phyloP scores from a whole-genome alignment of 2,113 vertebrate species.

The Rhinoderma darwinii region DNA sequence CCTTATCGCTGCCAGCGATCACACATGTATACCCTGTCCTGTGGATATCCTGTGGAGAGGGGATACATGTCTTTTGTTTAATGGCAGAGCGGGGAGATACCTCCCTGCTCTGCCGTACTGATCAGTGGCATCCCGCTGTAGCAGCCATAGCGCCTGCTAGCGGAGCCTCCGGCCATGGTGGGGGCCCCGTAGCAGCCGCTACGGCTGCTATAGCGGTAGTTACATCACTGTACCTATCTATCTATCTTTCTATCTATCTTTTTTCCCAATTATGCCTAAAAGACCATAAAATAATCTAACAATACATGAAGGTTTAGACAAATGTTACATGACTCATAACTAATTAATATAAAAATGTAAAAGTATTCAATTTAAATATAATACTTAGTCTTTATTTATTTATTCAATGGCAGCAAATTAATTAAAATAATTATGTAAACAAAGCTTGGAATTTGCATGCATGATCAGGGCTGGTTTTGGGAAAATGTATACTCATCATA shows the following conservation, averaged over 20 bases:
- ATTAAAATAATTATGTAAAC: constrained; percentile 56
- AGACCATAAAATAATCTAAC: not conserved
- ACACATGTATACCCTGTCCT: too few relatives aligned
- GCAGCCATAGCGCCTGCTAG: too few relatives aligned
- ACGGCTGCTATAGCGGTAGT: too few relatives aligned
- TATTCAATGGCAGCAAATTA: not conserved
- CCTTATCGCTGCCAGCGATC: too few relatives aligned
- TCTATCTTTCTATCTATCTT: not conserved
- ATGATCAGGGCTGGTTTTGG: constrained; percentile 84
- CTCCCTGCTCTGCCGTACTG: too few relatives aligned
- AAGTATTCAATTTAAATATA: not conserved
- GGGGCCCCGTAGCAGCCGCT: too few relatives aligned
- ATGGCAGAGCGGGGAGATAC: too few relatives aligned
- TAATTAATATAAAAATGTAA: too few relatives aligned
- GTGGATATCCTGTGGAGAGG: too few relatives aligned
- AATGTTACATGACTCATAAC: not conserved
- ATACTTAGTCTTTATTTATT: not conserved
- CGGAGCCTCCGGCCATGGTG: too few relatives aligned
- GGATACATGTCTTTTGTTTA: too few relatives aligned
- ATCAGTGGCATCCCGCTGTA: too few relatives aligned
- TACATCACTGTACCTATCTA: not conserved
- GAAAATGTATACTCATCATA: constrained; percentile 86
- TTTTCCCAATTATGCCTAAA: not conserved
- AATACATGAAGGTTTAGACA: not conserved
- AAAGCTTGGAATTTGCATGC: constrained; percentile 83